phyloP scores from a whole-genome alignment of 2,888 invertebrate genomes.

The Oxyteleia sp. region DNA sequence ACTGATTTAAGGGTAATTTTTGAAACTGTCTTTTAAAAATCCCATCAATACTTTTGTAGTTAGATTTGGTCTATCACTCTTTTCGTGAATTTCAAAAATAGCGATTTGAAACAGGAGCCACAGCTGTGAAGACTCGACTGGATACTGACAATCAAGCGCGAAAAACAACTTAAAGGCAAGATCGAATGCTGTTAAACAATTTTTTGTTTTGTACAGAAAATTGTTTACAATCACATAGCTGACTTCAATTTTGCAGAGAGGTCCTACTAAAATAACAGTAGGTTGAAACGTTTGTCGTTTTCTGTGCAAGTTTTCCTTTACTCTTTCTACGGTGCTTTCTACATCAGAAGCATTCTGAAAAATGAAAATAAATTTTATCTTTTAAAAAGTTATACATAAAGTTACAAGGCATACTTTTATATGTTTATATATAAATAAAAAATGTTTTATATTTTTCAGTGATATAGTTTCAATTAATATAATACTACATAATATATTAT shows the following conservation, averaged over 20 bases:
- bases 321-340: neutral
- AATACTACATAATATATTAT: neutral
- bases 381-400: too few species aligned
- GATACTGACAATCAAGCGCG: constrained; percentile 35
- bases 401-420: too few species aligned
- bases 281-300: constrained; percentile 2
- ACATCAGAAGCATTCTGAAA: constrained; percentile 1
- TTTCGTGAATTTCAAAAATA: constrained; percentile 14
- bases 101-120: constrained; percentile 23
- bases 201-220: neutral
- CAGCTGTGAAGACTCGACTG: constrained; percentile 14
- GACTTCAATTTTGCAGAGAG: constrained; percentile 5
- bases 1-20: neutral
- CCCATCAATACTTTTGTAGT: constrained; percentile 10
- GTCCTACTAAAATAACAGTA: neutral
- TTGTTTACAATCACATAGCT: constrained; percentile 36
- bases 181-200: constrained; percentile 13
- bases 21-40: constrained; percentile 23
- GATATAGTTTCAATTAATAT: neutral
- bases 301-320: neutral
- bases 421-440: too few species aligned
- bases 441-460: neutral
- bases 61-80: constrained; percentile 3
- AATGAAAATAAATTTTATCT: neutral
- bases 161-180: constrained; percentile 37